These are phyloP conservation scores for Penaeus japonicus DNA, from an alignment of 1,140 invertebrate genomes.

Conservation along the genomic window DNA sequence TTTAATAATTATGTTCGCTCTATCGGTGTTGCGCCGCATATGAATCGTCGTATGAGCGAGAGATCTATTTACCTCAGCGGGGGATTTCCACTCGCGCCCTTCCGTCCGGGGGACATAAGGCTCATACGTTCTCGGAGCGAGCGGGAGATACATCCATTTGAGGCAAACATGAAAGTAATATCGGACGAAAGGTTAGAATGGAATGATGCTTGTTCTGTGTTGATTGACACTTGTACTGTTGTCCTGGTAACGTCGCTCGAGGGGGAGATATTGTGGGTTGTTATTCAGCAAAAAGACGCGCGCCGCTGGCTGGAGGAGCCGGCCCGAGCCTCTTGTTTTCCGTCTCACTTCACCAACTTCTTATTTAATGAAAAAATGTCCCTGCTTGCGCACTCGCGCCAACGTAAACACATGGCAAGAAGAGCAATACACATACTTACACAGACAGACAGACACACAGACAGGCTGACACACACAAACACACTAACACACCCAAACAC, in stretches of 20 bases:
- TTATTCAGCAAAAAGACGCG: constrained; percentile 39
- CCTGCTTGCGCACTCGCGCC: background rate
- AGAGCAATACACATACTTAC: background rate
- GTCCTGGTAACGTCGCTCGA: constrained; percentile 39
- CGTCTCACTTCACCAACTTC: too few relatives aligned
- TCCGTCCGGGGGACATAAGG: background rate
- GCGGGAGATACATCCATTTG: constrained; percentile 16
- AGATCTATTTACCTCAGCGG: constrained; percentile 10
- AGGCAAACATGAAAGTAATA: constrained; percentile 36
- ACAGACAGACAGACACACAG: background rate
- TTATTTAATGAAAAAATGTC: too few relatives aligned
- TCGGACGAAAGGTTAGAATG: constrained; percentile 43
- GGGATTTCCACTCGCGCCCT: background rate
- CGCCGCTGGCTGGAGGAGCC: background rate
- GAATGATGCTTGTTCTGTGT: constrained; percentile 49
- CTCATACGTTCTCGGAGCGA: background rate
- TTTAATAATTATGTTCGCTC: constrained; percentile 34
- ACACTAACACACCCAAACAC: background rate
- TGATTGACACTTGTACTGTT: constrained; percentile 53
- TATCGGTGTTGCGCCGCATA: constrained; percentile 22
- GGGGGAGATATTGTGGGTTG: constrained; percentile 44
- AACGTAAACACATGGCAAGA: background rate
- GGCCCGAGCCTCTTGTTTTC: background rate
- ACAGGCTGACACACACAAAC: background rate
- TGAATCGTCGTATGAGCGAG: constrained; percentile 1